These are phyloP conservation scores for Tribolium madens DNA, from an alignment of 1,140 invertebrate genomes.

Conservation along the genomic window DNA sequence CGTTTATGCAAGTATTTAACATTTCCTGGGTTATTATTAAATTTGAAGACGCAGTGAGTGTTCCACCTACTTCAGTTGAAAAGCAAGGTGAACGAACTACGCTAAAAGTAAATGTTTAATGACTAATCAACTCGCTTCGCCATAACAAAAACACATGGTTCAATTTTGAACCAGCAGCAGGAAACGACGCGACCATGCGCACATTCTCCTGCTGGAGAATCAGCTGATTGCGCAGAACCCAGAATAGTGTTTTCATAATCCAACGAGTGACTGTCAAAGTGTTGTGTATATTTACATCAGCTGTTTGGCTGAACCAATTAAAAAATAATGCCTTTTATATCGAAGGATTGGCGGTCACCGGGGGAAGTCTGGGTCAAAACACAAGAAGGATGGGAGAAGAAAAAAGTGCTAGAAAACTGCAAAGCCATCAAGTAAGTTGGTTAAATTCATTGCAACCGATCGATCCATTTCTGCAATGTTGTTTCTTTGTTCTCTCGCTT, in stretches of 20 bases:
- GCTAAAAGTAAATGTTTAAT: background rate
- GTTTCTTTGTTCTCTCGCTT: conserved; percentile 71
- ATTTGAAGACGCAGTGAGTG: background rate
- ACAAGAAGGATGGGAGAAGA: conserved; percentile 95
- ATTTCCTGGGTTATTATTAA: background rate
- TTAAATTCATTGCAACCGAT: conserved; percentile 51
- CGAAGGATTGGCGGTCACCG: conserved; percentile 93
- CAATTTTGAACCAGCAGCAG: background rate
- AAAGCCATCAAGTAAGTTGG: conserved; percentile 62
- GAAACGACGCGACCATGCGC: background rate
- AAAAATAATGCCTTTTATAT: conserved; percentile 91
- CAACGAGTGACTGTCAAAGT: background rate
- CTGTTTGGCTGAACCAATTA: conserved; percentile 45
- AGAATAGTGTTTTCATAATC: background rate
- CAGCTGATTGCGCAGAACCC: conserved; percentile 49
- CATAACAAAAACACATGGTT: background rate
- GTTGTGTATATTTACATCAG: conserved; percentile 55
- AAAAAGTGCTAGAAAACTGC: conserved; percentile 86
- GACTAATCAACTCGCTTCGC: background rate
- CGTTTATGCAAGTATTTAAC: background rate
- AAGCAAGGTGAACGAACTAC: background rate
- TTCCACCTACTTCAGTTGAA: background rate
- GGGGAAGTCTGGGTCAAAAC: conserved; percentile 99
- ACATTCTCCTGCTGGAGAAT: background rate
- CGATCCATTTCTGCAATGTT: conserved; percentile 53